Evolutionary conservation across 2,113 vertebrate genomes (phyloP), one percentile per base, ranked within the genome.

Genomic region (Dasyprocta punctata): DNA sequence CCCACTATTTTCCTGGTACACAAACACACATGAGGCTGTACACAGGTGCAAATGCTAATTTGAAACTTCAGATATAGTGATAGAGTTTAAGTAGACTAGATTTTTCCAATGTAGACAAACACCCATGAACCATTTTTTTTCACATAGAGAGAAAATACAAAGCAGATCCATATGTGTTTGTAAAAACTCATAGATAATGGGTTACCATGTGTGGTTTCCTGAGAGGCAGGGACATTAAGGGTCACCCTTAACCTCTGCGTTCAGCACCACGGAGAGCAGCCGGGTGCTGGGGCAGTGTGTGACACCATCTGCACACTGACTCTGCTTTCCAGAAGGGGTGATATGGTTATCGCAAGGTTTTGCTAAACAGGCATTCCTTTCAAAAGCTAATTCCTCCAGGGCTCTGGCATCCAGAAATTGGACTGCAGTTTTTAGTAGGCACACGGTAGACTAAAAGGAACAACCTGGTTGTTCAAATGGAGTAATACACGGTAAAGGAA

Each of bases 261-360:
- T 98, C 97, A 97, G 97, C 67, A 97, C 98, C 98, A 94, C 0
- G 96, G 98, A 97, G 94, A 97, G 95, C 94, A 83, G 47, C 82
- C 81, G 13, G 58, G 13, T 63, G 47, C 36, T 3, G 0, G n/a
- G 41, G 16, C 81, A 3, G 30, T 0, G 2, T 11, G 26, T 11
- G 69, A n/a, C 1, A 1, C 44, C n/a, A 56, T 44, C 22, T 95
- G 54, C 19, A 36, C 0, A 1, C 87, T 2, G 92, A 47, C 63
- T 22, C 63, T 22, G 75, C 41, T 26, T 61, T 86, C 58, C 16
- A 10, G 75, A 33, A 16, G 13, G 69, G 58, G 89, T 52, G 71
- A 63, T 13, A 36, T 60, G 86, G 44, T 89, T 49, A 44, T 22
- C 67, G 49, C 54, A 49, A 90, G n/a, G 87, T 75, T 80, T 71